phyloP scores from a whole-genome alignment of 2,888 invertebrate species.

The Elegia similella region DNA sequence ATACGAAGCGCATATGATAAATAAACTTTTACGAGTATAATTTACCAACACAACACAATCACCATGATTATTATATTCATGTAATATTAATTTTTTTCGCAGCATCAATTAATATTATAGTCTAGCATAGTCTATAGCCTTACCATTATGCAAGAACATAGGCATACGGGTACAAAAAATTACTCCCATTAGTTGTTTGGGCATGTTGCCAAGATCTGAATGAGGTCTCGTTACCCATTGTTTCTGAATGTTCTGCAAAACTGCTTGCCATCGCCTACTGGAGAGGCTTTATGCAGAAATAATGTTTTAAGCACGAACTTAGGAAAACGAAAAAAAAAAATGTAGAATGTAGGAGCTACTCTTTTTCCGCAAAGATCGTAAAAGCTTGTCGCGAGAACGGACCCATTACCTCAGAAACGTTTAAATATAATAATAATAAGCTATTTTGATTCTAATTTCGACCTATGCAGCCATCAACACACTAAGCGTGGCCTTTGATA shows the following conservation, averaged over 20 bases:
- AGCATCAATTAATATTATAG: neutral
- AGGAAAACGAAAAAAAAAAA: too few species aligned
- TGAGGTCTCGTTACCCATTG: conserved; percentile 45
- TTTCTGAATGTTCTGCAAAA: conserved; percentile 44
- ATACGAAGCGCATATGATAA: too few species aligned
- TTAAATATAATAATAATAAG: too few species aligned
- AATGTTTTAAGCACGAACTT: neutral
- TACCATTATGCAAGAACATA: conserved; percentile 6
- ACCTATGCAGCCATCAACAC: too few species aligned
- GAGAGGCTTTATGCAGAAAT: conserved; percentile 42
- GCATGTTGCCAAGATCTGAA: conserved; percentile 47
- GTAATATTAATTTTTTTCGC: neutral
- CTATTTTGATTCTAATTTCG: too few species aligned
- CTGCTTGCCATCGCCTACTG: conserved; percentile 5
- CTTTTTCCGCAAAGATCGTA: too few species aligned
- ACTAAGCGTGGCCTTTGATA: too few species aligned
- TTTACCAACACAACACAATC: neutral
- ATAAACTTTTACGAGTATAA: too few species aligned
- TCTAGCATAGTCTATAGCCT: too few species aligned
- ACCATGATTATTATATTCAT: neutral
- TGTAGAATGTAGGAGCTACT: too few species aligned
- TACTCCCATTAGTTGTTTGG: conserved; percentile 42
- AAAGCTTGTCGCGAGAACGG: too few species aligned
- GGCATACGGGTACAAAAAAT: conserved; percentile 20
- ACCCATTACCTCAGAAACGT: too few species aligned